Evolutionary conservation across 2,888 invertebrate species (phyloP).

Genomic region (Drymonia ruficornis): DNA sequence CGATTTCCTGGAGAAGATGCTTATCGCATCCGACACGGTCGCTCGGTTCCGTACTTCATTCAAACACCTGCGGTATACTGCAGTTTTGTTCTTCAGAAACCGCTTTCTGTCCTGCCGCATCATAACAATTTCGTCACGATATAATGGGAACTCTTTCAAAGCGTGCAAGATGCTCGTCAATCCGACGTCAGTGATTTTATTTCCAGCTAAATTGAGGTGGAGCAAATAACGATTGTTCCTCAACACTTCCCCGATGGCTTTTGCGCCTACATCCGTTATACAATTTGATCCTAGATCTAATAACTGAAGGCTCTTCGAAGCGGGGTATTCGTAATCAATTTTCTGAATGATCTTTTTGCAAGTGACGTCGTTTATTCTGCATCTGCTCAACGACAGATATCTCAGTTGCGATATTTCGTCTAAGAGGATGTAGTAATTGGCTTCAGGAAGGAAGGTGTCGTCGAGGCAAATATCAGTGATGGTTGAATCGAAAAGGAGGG

Average conservation of each 20-base stretch:
- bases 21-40: neutral
- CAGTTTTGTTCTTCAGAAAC: slow-evolving; percentile 34
- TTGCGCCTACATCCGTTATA: slow-evolving; percentile 54
- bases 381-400: slow-evolving; percentile 56
- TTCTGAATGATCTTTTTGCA: slow-evolving; percentile 46
- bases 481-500: slow-evolving; percentile 53
- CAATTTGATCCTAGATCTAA: slow-evolving; percentile 56
- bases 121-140: slow-evolving; percentile 35
- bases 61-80: slow-evolving; percentile 33
- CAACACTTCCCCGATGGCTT: slow-evolving; percentile 45
- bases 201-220: slow-evolving; percentile 59
- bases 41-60: slow-evolving; percentile 23
- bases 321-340: slow-evolving; percentile 30
- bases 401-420: slow-evolving; percentile 46
- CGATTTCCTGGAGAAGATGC: neutral
- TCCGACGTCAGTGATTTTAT: slow-evolving; percentile 53
- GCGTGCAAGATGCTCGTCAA: slow-evolving; percentile 43
- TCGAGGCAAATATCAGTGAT: slow-evolving; percentile 62
- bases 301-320: slow-evolving; percentile 40
- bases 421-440: slow-evolving; percentile 52
- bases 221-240: slow-evolving; percentile 54
- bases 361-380: slow-evolving; percentile 46
- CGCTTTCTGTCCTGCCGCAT: slow-evolving; percentile 29
- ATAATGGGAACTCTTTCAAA: slow-evolving; percentile 51
- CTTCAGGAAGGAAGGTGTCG: slow-evolving; percentile 45